These are phyloP conservation scores for Solea senegalensis DNA, from an alignment of 2,113 vertebrate genomes.

Conservation along the genomic window DNA sequence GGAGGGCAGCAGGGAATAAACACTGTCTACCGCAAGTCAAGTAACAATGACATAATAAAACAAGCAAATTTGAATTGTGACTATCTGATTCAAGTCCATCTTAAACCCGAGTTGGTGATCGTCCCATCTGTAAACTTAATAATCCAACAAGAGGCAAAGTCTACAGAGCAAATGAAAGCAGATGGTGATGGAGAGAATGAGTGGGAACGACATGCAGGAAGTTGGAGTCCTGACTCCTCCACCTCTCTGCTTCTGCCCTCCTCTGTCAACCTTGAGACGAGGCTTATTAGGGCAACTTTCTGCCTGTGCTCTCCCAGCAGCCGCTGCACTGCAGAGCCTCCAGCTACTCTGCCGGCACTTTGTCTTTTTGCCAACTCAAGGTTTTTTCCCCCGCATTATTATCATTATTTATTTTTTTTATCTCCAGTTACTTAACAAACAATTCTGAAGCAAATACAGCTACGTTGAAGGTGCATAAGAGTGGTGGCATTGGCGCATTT, in stretches of 20 bases:
- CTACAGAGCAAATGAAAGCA: slow-evolving; percentile 10
- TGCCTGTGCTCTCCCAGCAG: slow-evolving; percentile 58
- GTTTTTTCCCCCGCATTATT: not conserved
- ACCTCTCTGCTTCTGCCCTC: slow-evolving; percentile 41
- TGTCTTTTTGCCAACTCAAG: slow-evolving; percentile 68
- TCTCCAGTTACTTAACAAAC: slow-evolving; percentile 59
- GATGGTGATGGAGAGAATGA: not conserved
- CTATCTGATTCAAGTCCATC: slow-evolving; percentile 6
- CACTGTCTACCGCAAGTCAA: not conserved
- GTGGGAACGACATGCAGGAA: slow-evolving; percentile 21
- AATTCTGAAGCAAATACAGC: slow-evolving; percentile 50
- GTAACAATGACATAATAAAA: too few relatives aligned
- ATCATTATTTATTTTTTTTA: not conserved
- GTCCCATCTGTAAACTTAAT: not conserved
- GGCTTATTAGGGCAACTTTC: slow-evolving; percentile 62
- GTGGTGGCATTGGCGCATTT: slow-evolving; percentile 17
- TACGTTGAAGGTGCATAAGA: slow-evolving; percentile 10
- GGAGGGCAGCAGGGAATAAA: not conserved
- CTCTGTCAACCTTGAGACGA: slow-evolving; percentile 43
- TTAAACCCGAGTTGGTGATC: slow-evolving; percentile 2
- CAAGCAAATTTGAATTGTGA: not conserved
- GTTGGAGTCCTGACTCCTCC: slow-evolving; percentile 40
- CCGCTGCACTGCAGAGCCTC: slow-evolving; percentile 65
- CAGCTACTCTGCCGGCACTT: slow-evolving; percentile 61
- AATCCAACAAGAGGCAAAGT: slow-evolving; percentile 7